Conservation (phyloP, 2,113 vertebrate genomes). For the Bungarus multicinctus region DNA sequence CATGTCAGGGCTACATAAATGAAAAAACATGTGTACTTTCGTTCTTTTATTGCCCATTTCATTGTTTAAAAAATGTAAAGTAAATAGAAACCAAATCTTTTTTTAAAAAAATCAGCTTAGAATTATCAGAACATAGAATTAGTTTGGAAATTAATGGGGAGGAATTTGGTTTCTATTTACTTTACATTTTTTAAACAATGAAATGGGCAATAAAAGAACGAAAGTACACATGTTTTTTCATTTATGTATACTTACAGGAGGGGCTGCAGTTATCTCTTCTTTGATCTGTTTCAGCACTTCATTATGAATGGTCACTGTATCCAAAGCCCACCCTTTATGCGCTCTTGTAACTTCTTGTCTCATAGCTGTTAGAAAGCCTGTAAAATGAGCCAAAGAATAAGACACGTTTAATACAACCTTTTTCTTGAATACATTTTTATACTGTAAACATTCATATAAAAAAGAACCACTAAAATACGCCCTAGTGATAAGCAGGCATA, state of each 20-base stretch:
- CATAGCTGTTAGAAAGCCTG: conserved; percentile 77
- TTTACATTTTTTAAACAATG: background rate
- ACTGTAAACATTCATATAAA: background rate
- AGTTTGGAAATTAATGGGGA: conserved; percentile 6
- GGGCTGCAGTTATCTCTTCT: conserved; percentile 69
- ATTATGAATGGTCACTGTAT: conserved; percentile 71
- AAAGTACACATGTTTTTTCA: background rate
- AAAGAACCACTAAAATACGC: background rate
- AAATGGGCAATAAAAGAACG: background rate
- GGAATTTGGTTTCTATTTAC: background rate
- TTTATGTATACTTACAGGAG: conserved; percentile 60
- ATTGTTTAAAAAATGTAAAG: conserved; percentile 4
- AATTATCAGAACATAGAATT: background rate
- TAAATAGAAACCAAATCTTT: conserved; percentile 5
- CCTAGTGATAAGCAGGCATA: too few species aligned
- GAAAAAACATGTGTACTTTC: background rate
- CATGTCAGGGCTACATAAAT: background rate
- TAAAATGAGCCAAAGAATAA: conserved; percentile 33
- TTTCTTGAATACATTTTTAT: background rate
- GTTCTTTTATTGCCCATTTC: background rate
- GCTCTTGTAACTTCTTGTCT: conserved; percentile 75
- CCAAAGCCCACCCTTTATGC: conserved; percentile 78
- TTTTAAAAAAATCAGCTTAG: background rate
- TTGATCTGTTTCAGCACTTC: conserved; percentile 69
- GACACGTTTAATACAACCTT: background rate